Evolutionary conservation across 2,888 invertebrate genomes (phyloP).

Genomic region (Furcula furcula): DNA sequence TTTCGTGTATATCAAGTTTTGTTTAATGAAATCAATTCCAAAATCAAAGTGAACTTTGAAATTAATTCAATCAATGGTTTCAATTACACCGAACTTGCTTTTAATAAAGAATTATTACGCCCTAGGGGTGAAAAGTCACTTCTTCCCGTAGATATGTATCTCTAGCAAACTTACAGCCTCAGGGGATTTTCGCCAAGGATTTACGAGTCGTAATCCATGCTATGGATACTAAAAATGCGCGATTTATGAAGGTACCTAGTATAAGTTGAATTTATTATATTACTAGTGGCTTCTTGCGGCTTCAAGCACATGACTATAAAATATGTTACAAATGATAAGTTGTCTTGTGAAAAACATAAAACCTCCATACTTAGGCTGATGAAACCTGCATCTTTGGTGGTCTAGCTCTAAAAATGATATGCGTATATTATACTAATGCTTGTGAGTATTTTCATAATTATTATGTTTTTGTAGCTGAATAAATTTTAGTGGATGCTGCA

Average conservation of each 20-base stretch:
- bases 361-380: no score
- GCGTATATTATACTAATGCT: no score
- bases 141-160: slow-evolving; percentile 13
- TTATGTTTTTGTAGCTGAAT: no score
- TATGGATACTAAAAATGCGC: slow-evolving; percentile 24
- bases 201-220: slow-evolving; percentile 28
- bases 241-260: slow-evolving; percentile 28
- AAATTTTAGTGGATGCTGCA: no score
- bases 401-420: no score
- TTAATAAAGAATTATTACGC: slow-evolving; percentile 6
- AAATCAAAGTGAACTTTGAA: neutral
- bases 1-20: no score
- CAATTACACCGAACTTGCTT: slow-evolving; percentile 3
- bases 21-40: no score
- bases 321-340: no score
- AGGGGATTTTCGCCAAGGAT: slow-evolving; percentile 24
- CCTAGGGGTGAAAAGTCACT: neutral
- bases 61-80: neutral
- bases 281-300: slow-evolving; percentile 14
- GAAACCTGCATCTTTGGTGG: no score
- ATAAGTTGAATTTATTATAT: slow-evolving; percentile 25
- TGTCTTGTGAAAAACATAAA: no score
- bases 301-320: slow-evolving; percentile 7
- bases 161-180: slow-evolving; percentile 5
- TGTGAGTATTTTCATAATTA: no score